phyloP scores from a whole-genome alignment of 2,797 vertebrate genomes.

The Oceanodroma leucorhoa region DNA sequence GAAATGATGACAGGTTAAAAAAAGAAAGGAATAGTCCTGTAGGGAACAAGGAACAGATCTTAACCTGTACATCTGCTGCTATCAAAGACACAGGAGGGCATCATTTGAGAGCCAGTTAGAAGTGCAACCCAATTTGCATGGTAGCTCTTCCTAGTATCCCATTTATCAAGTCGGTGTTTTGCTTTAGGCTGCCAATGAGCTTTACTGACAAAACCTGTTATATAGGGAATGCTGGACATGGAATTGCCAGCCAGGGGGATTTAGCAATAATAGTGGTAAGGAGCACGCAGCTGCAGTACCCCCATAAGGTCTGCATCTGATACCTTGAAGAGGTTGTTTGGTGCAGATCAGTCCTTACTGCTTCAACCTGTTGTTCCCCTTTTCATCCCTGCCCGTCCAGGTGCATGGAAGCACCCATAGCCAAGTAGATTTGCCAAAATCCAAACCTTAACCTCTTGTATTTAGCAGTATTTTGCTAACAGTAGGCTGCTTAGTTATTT shows the following conservation, averaged over 20 bases:
- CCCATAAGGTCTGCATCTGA: accelerated
- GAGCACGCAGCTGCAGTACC: not conserved
- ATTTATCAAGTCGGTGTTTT: not conserved
- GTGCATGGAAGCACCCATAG: not conserved
- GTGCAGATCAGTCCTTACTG: not conserved
- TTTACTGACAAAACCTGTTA: not conserved
- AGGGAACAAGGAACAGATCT: not conserved
- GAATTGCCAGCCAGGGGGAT: no score
- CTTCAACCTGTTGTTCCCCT: not conserved
- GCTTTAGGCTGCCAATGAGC: not conserved
- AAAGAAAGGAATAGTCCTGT: not conserved
- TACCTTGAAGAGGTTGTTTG: not conserved
- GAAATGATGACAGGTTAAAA: not conserved
- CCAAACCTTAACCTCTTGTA: not conserved
- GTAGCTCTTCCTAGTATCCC: not conserved
- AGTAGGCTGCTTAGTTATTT: not conserved
- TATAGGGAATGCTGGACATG: not conserved
- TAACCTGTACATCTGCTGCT: not conserved
- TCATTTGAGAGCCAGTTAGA: not conserved
- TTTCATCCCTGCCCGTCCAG: not conserved
- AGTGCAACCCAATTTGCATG: not conserved
- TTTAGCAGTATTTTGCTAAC: not conserved
- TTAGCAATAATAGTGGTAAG: not conserved
- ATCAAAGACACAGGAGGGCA: not conserved
- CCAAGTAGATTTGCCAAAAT: not conserved